Evolutionary conservation across 2,797 vertebrate species (phyloP), one percentile per base, ranked within the genome.

Genomic region (Spondyliosoma cantharus): DNA sequence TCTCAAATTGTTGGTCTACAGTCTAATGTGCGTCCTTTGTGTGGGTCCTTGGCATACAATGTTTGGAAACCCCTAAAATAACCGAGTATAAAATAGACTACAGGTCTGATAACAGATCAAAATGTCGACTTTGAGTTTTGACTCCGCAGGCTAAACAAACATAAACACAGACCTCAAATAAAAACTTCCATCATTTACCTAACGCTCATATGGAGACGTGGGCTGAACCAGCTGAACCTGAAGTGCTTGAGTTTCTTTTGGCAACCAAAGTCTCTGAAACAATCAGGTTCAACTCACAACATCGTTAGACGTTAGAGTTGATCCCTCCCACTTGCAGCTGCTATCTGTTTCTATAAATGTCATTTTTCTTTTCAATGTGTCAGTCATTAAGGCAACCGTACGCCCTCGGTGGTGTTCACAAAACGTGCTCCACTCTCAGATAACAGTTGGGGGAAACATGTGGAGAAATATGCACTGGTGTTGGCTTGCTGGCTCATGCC

Each of bases 181-280:
- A 27, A n/a, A 46, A 46, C 45, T 57, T 68, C 14, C 15, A 22
- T 27, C 15, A 16, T 53, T 42, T 37, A 65, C 45, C 43, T 49
- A 19, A 6, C 45, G 37, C 7, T 19, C 56, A 20, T 13, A 25
- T 12, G 29, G 42, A 76, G 50, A 65, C 42, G 29, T 81, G n/a
- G 78, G 68, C 50, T 7, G n/a, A 85, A 81, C 89, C 60, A 43
- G 87, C 65, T 49, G 60, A 86, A 86, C 85, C 64, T 83, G 86
- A 87, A 81, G 63, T 9, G 52, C 70, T 37, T 29, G 58, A 71
- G 69, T 69, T 69, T 71, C 52, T 63, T 83, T 74, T 66, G 46
- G 65, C 74, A 81, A 60, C 22, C 3, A 5, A 58, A 62, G 53
- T 62, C 58, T 73, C 62, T 53, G 15, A 13, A 59, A 78, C 78